Evolutionary conservation across 1,140 invertebrate genomes (phyloP), one percentile per base, ranked within the genome.

Genomic region (Tribolium castaneum): DNA sequence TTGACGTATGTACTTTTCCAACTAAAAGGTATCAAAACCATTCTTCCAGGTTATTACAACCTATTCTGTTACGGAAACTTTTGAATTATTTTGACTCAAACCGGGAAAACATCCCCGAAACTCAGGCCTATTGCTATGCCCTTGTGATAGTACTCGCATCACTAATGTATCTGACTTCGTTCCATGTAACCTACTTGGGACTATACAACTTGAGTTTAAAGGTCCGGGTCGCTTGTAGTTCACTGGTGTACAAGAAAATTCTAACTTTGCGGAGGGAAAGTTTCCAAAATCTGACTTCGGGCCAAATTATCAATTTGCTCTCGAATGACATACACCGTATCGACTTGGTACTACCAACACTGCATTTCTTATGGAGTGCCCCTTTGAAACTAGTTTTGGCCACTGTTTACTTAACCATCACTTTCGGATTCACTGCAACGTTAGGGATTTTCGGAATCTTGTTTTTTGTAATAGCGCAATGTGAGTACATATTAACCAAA

Each of bases 301-400:
- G 95, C 0, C 93, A 95, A 83, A 93, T 96, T 51, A 92, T 97
- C 0, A 97, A 97, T 85, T 88, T 97, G 0, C 86, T 97, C 62
- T 95, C 95, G 1, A 97, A 96, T 75, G 95, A 97, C 82, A 90
- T 93, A 10, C 91, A 90, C 13, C 86, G 92, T 16, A 94, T 93
- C 80, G 92, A 94, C 83, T 87, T 91, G 59, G 90, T 91, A 0
- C 87, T 90, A 0, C 87, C 91, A 70, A 91, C 92, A 83, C 79
- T 93, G 4, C 90, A 93, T 85, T 93, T 92, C 83, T 88, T 94
- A 14, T 59, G 54, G 54, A 25, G 16, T 30, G 14, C 7, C 22
- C 19, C 19, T n/a, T 59, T 59, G 19, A 59, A 59, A n/a, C 5
- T 22, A 6, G 2, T 59, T 1, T 22, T 19, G 6, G 14, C 19